Base-by-base conservation (phyloP, 2,797 vertebrate species). In the Cynopterus sphinx region DNA sequence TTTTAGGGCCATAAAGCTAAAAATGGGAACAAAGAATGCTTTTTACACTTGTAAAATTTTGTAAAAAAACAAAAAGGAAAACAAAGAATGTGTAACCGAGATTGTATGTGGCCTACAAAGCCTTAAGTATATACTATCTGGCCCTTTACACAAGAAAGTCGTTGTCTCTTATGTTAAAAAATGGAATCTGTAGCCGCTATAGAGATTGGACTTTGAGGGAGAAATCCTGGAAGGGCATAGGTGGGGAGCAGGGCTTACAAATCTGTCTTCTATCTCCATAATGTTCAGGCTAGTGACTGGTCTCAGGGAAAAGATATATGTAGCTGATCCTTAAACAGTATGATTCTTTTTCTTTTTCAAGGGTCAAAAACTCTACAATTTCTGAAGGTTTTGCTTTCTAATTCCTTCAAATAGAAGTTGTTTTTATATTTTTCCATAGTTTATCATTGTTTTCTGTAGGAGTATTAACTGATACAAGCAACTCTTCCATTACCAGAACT, bases 361-460 rank as follows among this genome's bases (percentile, higher is more conserved):
- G 46, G 26, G 13, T 77, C 59, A 73, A 90, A 92, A 53, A 36
- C 2, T 4, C 21, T 77, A 41, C 7, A 51, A 41, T 92, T 90
- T 87, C 24, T 90, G 31, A 68, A 26, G 19, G 31, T 4, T 63
- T 95, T 86, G 12, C 39, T 91, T 74, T 74, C 4, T n/a, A 77
- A 33, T 71, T 95, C 59, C 19, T 92, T 94, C 92, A 93, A 91
- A 94, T 68, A 79, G 28, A n/a, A 75, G 63, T 87, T 87, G 46
- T 70, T 41, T 77, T 68, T 70, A 68, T 79, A 51, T 95, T 91
- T 91, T 95, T 6, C 33, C 24, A 83, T 89, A 67, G 51, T 78
- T 86, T 96, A 67, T 53, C 61, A 77, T 63, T 88, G 28, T 67
- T 89, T 67, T 46, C 16, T 53, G 1, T 74, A n/a, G 33, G 6